phyloP scores from a whole-genome alignment of 1,140 invertebrate genomes.

The Rhyzopertha dominica region DNA sequence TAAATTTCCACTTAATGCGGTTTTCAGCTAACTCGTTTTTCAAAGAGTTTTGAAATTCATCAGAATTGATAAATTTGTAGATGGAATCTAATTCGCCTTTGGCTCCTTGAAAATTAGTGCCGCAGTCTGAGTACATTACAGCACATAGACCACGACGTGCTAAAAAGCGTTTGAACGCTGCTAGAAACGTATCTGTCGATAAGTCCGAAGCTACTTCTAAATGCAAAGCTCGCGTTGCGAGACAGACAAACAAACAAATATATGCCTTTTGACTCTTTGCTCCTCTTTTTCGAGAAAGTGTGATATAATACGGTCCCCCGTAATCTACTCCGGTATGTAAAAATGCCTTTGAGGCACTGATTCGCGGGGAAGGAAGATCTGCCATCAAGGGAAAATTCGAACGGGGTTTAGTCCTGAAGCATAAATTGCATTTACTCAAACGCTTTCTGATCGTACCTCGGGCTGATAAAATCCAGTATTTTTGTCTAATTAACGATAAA shows the following conservation, averaged over 20 bases:
- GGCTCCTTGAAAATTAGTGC: conserved; percentile 19
- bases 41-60: no score
- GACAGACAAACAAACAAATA: conserved; percentile 34
- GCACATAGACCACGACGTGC: conserved; percentile 25
- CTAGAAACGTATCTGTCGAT: conserved; percentile 22
- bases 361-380: conserved; percentile 10
- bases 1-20: no score
- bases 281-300: no score
- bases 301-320: no score
- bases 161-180: conserved; percentile 31
- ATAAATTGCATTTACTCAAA: conserved; percentile 13
- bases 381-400: conserved; percentile 14
- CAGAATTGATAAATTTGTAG: no score
- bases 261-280: conserved; percentile 27
- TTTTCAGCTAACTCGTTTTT: no score
- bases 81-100: no score
- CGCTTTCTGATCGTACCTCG: neutral
- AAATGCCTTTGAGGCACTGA: no score
- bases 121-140: conserved; percentile 29
- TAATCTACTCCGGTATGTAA: no score
- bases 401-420: conserved; percentile 8
- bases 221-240: conserved; percentile 33
- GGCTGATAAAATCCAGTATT: conserved; percentile 3
- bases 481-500: neutral
- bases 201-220: conserved; percentile 25